Evolutionary conservation across 2,113 vertebrate genomes (phyloP).

Genomic region (Gallinago undulata): DNA sequence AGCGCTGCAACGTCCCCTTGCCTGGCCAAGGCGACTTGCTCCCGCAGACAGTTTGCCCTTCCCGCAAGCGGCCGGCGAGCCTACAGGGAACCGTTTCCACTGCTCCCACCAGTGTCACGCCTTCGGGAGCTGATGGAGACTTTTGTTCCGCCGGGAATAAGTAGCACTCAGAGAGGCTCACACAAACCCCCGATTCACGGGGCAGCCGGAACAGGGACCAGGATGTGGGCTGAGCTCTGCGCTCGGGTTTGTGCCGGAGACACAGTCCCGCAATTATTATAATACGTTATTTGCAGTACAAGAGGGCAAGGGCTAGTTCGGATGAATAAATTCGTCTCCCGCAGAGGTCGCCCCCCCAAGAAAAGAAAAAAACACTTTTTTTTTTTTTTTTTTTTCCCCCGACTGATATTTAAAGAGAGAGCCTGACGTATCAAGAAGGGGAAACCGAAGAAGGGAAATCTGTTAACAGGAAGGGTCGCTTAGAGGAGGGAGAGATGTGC

Average conservation of each 20-base stretch:
- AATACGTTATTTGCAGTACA: neutral
- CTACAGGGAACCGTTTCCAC: neutral
- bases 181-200: slow-evolving; percentile 45
- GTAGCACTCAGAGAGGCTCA: neutral
- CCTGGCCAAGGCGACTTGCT: neutral
- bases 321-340: neutral
- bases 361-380: neutral
- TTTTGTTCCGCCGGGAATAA: neutral
- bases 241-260: neutral
- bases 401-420: neutral
- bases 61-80: neutral
- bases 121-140: neutral
- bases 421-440: neutral
- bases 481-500: neutral
- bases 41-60: neutral
- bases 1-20: neutral
- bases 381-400: too few relatives aligned
- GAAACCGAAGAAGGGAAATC: neutral
- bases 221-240: slow-evolving; percentile 15
- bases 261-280: neutral
- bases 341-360: neutral
- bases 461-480: neutral
- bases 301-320: neutral
- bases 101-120: neutral
- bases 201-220: neutral